Evolutionary conservation across 1,140 invertebrate genomes (phyloP), one percentile per base, ranked within the genome.

Genomic region (Drosophila mayri): DNA sequence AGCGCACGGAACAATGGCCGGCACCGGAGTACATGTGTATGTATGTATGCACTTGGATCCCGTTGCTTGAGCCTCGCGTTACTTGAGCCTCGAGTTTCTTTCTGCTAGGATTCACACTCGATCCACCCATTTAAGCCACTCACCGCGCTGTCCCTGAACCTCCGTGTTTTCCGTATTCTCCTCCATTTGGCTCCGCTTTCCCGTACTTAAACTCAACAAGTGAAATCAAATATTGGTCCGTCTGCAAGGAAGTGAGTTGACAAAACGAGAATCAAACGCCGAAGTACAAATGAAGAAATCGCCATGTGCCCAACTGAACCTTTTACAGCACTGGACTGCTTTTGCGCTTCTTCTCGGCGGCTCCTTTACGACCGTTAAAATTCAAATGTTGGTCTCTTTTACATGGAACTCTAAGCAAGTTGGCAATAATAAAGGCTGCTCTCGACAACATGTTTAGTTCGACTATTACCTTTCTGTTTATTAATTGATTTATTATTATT

Each of bases 141-240:
- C 37, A 77, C 74, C 73, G 20, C 74, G 73, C 22, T 37, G 22
- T 18, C 74, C 74, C 46, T 47, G 46, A 10, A 25, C 22, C 14
- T 77, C 74, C 18, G 12, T 16, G 20, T 68, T 77, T 1, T 77
- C 76, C 6, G 28, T 58, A 25, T 58, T 78, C 20, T 78, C 75
- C 14, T 77, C 76, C 76, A 78, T 78, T 49, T 49, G 44, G 18
- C 28, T 35, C 11, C 10, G 37, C 46, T 25, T 40, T 57, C 0
- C 11, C 50, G 38, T 35, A 22, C 35, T 66, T 10, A 37, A 35
- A 35, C n/a, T 22, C 22, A n/a, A 44, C 11, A 38, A 43, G 7
- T 14, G 16, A 49, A 46, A 16, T 38, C 20, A 40, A 46, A 47
- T 14, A 16, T 12, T 22, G 11, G 18, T 4, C n/a, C 7, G 18